Conservation (phyloP, 2,888 invertebrate genomes). For the Aproaerema taeniolella region DNA sequence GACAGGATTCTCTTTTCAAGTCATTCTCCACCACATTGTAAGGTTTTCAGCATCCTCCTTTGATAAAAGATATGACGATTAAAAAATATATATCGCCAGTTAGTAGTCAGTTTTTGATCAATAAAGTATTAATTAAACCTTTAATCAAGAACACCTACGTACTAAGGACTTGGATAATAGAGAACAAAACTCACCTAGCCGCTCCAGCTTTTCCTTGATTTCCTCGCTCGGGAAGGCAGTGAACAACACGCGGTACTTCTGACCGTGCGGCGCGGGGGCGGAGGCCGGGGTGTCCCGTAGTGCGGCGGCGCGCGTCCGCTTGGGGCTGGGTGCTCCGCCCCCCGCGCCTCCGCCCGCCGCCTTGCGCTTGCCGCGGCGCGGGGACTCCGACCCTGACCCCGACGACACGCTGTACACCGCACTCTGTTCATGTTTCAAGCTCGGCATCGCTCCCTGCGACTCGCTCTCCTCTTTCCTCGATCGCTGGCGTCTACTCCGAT, state of each 20-base stretch:
- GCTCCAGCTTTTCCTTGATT: constrained; percentile 46
- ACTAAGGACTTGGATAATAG: too few relatives aligned
- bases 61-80: too few relatives aligned
- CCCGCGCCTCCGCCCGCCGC: constrained; percentile 24
- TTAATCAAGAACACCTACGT: too few relatives aligned
- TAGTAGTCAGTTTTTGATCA: too few relatives aligned
- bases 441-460: too few relatives aligned
- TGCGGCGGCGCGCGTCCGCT: constrained; percentile 27
- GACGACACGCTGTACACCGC: constrained; percentile 47
- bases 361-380: constrained; percentile 19
- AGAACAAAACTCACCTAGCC: constrained; percentile 58
- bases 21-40: too few relatives aligned
- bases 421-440: constrained; percentile 42
- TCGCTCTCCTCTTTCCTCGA: too few relatives aligned
- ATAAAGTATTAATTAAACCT: too few relatives aligned
- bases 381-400: constrained; percentile 39
- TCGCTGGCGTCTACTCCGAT: constrained; percentile 48
- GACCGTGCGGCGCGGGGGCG: constrained; percentile 28
- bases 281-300: too few relatives aligned
- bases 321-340: constrained; percentile 30
- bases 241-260: constrained; percentile 51
- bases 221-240: constrained; percentile 55
- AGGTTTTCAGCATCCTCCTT: too few relatives aligned
- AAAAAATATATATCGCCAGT: too few relatives aligned
- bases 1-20: too few relatives aligned